Evolutionary conservation across 2,113 vertebrate species (phyloP).

Genomic region (Parus major): DNA sequence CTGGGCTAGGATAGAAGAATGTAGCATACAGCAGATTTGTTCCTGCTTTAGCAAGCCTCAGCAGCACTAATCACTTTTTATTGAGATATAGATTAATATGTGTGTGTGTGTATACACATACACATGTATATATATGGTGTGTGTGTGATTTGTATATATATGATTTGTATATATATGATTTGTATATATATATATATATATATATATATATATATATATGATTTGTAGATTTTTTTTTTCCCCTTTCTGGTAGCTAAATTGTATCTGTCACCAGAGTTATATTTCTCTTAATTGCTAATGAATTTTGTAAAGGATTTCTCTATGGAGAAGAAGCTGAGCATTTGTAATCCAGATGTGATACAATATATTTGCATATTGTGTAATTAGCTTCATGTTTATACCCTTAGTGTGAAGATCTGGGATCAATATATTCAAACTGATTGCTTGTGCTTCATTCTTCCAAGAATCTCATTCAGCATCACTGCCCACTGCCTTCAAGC

Average conservation of each 20-base stretch:
- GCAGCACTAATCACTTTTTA: neutral
- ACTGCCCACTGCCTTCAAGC: neutral
- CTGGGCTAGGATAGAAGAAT: neutral
- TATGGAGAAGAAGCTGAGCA: neutral
- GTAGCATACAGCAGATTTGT: neutral
- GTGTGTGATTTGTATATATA: too few relatives aligned
- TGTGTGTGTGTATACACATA: neutral
- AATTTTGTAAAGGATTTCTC: constrained; percentile 3
- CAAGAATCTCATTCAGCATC: neutral
- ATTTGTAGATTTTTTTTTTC: neutral
- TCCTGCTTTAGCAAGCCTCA: neutral
- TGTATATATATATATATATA: neutral
- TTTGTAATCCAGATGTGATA: constrained; percentile 4
- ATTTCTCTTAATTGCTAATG: neutral
- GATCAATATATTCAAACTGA: neutral
- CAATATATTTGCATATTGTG: neutral
- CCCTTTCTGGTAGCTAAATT: neutral
- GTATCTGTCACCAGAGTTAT: neutral
- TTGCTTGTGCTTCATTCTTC: neutral
- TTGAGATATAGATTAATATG: too few relatives aligned
- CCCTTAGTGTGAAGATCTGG: neutral
- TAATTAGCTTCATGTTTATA: neutral
- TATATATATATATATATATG: neutral
- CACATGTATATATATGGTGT: too few relatives aligned
- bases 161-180: neutral